Evolutionary conservation across 1,140 invertebrate genomes (phyloP).

Genomic region (Anastatus disparis): DNA sequence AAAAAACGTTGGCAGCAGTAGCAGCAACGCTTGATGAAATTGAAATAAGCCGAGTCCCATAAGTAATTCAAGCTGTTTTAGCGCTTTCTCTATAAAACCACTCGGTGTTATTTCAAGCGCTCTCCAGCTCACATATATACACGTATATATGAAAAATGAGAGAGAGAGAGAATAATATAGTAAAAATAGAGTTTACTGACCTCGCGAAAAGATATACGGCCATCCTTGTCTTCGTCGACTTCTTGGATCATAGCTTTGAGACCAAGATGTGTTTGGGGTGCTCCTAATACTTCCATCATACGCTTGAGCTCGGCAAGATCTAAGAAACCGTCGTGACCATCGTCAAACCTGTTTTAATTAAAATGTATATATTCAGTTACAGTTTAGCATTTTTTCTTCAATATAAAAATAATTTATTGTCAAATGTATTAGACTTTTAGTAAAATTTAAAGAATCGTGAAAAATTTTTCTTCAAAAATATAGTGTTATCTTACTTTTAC

Average conservation of each 20-base stretch:
- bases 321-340: constrained; percentile 86
- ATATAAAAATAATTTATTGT: no score
- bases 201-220: constrained; percentile 91
- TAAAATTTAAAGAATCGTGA: no score
- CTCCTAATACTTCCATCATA: constrained; percentile 97
- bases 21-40: constrained; percentile 8
- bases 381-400: no score
- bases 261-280: constrained; percentile 92
- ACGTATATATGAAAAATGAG: no score
- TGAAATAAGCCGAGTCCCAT: not conserved
- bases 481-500: no score
- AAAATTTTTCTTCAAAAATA: no score
- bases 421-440: no score
- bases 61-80: not conserved
- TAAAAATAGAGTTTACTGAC: constrained; percentile 60
- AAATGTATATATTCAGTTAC: no score
- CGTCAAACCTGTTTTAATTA: constrained; percentile 84
- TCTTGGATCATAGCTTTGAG: constrained; percentile 95
- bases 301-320: constrained; percentile 89
- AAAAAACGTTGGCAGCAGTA: no score
- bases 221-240: constrained; percentile 91
- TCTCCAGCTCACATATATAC: no score
- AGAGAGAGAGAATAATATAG: constrained; percentile 1
- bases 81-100: no score
- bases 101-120: no score